These are phyloP conservation scores for Loris lydekkerianus DNA, from an alignment of 2,797 vertebrate genomes.

Conservation along the genomic window DNA sequence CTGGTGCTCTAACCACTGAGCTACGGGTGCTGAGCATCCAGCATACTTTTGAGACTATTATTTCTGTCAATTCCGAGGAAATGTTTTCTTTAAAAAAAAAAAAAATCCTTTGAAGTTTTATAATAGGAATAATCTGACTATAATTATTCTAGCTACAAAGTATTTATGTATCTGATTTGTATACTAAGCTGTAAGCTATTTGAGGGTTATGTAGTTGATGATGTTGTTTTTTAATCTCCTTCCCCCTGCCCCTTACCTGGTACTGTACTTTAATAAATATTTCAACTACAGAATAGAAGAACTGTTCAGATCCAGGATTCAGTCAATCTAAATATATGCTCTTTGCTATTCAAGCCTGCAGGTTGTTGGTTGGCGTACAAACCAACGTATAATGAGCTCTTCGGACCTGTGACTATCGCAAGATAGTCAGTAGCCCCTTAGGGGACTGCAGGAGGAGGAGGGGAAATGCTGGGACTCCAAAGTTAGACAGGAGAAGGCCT, in stretches of 20 bases:
- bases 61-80: constrained; percentile 65
- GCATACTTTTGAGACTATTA: constrained; percentile 60
- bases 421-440: neutral
- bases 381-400: constrained; percentile 49
- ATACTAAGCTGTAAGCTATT: constrained; percentile 15
- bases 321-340: neutral
- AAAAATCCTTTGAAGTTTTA: constrained; percentile 5
- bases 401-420: constrained; percentile 41
- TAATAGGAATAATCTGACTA: constrained; percentile 13
- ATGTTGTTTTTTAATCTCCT: neutral
- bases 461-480: constrained; percentile 7
- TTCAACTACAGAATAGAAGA: constrained; percentile 45
- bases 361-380: constrained; percentile 32
- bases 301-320: constrained; percentile 28
- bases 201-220: neutral
- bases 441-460: constrained; percentile 30
- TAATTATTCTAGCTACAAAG: neutral
- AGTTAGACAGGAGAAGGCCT: constrained; percentile 42
- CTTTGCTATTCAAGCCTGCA: constrained; percentile 26
- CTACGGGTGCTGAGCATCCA: too few relatives aligned
- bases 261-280: constrained; percentile 36
- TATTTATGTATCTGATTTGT: constrained; percentile 37
- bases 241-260: neutral
- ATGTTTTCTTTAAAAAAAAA: neutral
- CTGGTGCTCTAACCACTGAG: too few relatives aligned